These are phyloP conservation scores for Spodoptera frugiperda DNA, from an alignment of 1,140 invertebrate species.

Conservation along the genomic window DNA sequence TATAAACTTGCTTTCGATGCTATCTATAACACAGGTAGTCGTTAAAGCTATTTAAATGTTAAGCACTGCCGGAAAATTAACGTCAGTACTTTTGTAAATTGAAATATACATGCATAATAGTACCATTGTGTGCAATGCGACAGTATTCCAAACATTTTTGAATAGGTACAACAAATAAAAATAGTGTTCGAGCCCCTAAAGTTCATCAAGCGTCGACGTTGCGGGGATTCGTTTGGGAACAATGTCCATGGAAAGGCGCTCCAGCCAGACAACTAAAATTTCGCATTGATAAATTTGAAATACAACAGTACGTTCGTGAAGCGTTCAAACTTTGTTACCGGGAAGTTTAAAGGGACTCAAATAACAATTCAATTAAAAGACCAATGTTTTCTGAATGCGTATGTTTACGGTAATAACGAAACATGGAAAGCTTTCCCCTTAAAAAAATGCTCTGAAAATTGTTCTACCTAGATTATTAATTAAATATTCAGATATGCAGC, in stretches of 20 bases:
- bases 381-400: not conserved
- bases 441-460: too few relatives aligned
- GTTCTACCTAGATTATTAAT: too few relatives aligned
- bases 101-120: not conserved
- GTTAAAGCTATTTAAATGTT: slow-evolving; percentile 31
- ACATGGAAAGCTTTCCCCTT: too few relatives aligned
- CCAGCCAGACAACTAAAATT: too few relatives aligned
- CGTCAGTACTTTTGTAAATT: not conserved
- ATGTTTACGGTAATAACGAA: not conserved
- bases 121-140: not conserved
- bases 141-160: not conserved
- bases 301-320: too few relatives aligned
- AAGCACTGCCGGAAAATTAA: slow-evolving; percentile 6
- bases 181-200: not conserved
- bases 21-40: slow-evolving; percentile 28
- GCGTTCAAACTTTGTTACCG: too few relatives aligned
- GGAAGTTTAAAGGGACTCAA: not conserved
- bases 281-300: too few relatives aligned
- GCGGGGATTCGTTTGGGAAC: too few relatives aligned
- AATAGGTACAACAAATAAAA: not conserved
- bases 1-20: slow-evolving; percentile 27
- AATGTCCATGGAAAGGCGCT: too few relatives aligned
- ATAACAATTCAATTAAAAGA: not conserved
- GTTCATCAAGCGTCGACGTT: not conserved
- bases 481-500: too few relatives aligned